These are phyloP conservation scores for Dipodomys ordii DNA, from an alignment of 2,113 vertebrate species.

Conservation along the genomic window DNA sequence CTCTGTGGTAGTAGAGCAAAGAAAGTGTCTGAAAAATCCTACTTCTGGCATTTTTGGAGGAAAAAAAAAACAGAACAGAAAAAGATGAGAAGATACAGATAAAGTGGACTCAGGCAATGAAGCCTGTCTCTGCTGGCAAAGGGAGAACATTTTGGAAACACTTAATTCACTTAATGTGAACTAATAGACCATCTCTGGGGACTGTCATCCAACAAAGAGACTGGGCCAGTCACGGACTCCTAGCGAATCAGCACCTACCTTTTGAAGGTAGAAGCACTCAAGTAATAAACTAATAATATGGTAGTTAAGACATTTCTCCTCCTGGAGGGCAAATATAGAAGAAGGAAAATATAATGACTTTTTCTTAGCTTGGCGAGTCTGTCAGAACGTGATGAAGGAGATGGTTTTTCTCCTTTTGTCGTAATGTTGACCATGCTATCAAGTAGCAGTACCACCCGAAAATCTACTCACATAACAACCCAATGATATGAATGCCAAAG, in stretches of 20 bases:
- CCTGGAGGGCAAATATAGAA: not conserved
- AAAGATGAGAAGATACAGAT: not conserved
- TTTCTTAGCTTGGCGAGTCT: not conserved
- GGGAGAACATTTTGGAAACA: not conserved
- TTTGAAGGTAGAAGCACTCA: not conserved
- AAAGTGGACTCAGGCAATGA: not conserved
- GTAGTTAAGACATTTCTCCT: slow-evolving; percentile 2
- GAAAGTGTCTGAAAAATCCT: not conserved
- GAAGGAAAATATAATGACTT: not conserved
- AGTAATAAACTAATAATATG: not conserved
- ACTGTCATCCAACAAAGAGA: not conserved
- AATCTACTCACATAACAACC: not conserved
- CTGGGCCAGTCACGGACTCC: not conserved
- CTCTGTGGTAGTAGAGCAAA: not conserved
- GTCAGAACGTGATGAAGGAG: not conserved
- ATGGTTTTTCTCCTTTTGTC: not conserved
- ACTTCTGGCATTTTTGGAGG: not conserved
- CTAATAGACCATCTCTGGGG: not conserved
- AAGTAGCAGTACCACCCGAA: not conserved
- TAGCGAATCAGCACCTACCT: not conserved
- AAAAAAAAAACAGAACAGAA: not conserved
- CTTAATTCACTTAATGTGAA: not conserved
- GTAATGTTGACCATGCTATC: not conserved
- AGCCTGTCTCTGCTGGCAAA: not conserved
- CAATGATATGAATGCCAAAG: not conserved